phyloP scores from a whole-genome alignment of 2,888 invertebrate genomes.

The Altica lythri region DNA sequence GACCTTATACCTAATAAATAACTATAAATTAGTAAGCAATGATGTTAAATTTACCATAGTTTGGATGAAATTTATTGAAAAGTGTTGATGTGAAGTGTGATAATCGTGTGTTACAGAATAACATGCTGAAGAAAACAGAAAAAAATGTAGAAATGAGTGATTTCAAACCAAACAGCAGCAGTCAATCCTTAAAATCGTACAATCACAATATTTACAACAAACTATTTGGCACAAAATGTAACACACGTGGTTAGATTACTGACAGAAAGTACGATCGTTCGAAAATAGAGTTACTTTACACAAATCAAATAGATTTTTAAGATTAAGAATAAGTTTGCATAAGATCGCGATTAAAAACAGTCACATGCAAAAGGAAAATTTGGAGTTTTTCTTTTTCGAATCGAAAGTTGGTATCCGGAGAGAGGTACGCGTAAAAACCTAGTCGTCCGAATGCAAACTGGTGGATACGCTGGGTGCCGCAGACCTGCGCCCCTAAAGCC shows the following conservation, averaged over 20 bases:
- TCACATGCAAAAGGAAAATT: not conserved
- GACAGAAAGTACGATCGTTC: slow-evolving; percentile 1
- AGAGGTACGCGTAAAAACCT: slow-evolving; percentile 44
- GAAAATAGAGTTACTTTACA: slow-evolving; percentile 3
- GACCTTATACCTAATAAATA: too few species aligned
- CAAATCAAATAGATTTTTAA: not conserved
- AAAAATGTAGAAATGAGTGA: slow-evolving; percentile 15
- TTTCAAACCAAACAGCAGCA: slow-evolving; percentile 25
- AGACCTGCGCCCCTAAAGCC: slow-evolving; percentile 57
- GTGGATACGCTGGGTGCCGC: slow-evolving; percentile 59
- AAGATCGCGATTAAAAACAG: not conserved
- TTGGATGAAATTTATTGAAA: slow-evolving; percentile 4
- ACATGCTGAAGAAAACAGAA: slow-evolving; percentile 26
- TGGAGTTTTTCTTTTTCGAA: slow-evolving; percentile 13
- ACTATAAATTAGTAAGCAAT: too few species aligned
- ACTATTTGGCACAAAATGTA: slow-evolving; percentile 23
- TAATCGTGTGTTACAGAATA: slow-evolving; percentile 19
- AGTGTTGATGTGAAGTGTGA: slow-evolving; percentile 24
- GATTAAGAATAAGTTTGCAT: not conserved
- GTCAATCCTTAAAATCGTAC: slow-evolving; percentile 13
- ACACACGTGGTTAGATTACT: slow-evolving; percentile 25
- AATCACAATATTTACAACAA: slow-evolving; percentile 18
- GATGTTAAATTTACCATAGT: slow-evolving; percentile 12
- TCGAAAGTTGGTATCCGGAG: slow-evolving; percentile 5
- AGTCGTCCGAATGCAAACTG: slow-evolving; percentile 63